These are phyloP conservation scores for Trochalopteron elliotii DNA, from an alignment of 2,113 vertebrate genomes.

Conservation along the genomic window DNA sequence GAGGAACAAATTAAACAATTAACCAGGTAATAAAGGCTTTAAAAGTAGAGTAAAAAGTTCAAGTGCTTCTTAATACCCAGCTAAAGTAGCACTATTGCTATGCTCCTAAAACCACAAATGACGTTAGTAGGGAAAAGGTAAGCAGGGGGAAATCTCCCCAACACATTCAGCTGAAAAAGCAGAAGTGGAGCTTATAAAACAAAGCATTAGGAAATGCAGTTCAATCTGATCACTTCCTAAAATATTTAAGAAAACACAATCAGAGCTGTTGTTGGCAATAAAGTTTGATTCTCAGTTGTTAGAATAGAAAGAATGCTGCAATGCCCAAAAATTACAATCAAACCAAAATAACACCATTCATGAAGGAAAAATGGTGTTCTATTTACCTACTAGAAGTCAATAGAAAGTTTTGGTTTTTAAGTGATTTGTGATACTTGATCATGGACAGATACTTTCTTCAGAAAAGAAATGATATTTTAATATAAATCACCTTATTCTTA, in stretches of 20 bases:
- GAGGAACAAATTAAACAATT: background rate
- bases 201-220: background rate
- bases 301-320: background rate
- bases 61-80: background rate
- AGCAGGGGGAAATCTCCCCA: background rate
- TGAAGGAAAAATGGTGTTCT: background rate
- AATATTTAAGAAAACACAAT: background rate
- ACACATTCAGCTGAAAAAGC: background rate
- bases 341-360: background rate
- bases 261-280: background rate
- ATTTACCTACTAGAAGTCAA: background rate
- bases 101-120: background rate
- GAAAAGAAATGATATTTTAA: background rate
- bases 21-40: background rate
- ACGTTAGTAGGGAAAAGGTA: background rate
- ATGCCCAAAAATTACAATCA: background rate
- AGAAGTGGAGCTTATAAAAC: background rate
- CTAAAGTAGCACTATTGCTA: background rate
- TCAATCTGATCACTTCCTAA: conserved; percentile 5
- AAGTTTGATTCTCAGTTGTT: background rate
- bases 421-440: background rate
- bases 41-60: background rate
- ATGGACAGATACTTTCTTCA: background rate
- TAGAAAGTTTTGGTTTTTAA: background rate
- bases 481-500: background rate